Evolutionary conservation across 2,797 vertebrate genomes (phyloP), one percentile per base, ranked within the genome.

Genomic region (Danionella dracula): DNA sequence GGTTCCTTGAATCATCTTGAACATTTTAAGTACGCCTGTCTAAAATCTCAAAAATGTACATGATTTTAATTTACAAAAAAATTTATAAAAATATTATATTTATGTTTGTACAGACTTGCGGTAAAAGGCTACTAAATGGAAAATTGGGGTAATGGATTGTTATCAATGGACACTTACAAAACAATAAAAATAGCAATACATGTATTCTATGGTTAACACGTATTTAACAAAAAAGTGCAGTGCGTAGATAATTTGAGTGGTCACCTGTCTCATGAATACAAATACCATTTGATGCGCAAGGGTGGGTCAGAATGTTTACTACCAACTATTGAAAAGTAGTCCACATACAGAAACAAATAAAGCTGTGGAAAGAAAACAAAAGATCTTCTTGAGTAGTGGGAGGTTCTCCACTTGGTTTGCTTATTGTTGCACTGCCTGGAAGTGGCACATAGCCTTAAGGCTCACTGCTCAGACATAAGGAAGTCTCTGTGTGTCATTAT

Each of bases 131-230:
- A n/a, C n/a, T n/a, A n/a, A n/a, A n/a, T n/a, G 48, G 58, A 10
- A 34, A 8, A 29, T 73, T 20, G 68, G 80, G 71, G 66, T 79
- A 78, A 82, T 68, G 74, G 49, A 35, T 59, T 80, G 79, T 84
- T 81, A 64, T 65, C 74, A 78, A 61, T 29, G 37, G 45, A 62
- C 78, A 85, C 81, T 78, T 67, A 21, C 35, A 54, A 64, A 64
- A 41, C 72, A 67, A 68, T 4, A 59, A 72, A 48, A 55, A 59
- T 51, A 57, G 41, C 23, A 13, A 21, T 68, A 64, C 53, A 63
- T 31, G 53, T 73, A 51, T 71, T 68, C 35, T 66, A n/a, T 71
- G 13, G 34, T 29, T 45, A 56, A 31, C 35, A 6, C 35, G 19
- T 44, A 17, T 41, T 69, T 17, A 19, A 31, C n/a, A 29, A 51